A percentile compares a stretch with the other conserved stretches of the same genome.
Evolutionary conservation across 2,888 invertebrate genomes (phyloP).

Genomic region (Eristalis pertinax): DNA sequence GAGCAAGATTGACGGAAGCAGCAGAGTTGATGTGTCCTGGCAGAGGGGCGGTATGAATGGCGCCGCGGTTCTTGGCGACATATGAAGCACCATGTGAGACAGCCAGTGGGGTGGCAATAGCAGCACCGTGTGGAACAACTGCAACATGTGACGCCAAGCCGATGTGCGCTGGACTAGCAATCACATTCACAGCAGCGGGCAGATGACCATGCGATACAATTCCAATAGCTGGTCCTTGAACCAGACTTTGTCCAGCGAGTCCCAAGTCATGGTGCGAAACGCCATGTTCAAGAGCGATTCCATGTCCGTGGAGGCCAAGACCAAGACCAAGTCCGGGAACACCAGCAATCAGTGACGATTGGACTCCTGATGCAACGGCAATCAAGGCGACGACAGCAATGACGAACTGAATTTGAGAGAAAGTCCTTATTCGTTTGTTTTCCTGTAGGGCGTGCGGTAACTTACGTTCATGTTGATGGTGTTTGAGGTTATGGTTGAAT

Average conservation of each 20-base stretch:
- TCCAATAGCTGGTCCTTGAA: slow-evolving; percentile 62
- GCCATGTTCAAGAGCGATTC: not conserved
- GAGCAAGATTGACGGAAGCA: slow-evolving; percentile 80
- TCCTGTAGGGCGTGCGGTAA: not conserved
- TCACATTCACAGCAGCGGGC: slow-evolving; percentile 41
- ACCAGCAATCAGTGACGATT: slow-evolving; percentile 76
- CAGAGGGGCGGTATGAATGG: slow-evolving; percentile 82
- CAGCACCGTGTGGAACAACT: slow-evolving; percentile 12
- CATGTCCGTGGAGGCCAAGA: slow-evolving; percentile 2
- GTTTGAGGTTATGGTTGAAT: slow-evolving; percentile 73
- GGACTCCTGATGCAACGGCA: slow-evolving; percentile 78
- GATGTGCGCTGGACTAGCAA: slow-evolving; percentile 35
- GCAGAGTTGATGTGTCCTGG: slow-evolving; percentile 79
- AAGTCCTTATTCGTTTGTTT: not conserved
- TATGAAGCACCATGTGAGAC: slow-evolving; percentile 68
- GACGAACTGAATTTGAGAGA: slow-evolving; percentile 75
- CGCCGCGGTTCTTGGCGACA: slow-evolving; percentile 81
- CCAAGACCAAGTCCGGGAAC: not conserved
- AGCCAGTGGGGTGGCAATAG: not conserved
- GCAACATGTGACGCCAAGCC: not conserved
- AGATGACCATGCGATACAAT: not conserved
- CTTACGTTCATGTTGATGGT: slow-evolving; percentile 68
- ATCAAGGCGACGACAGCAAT: slow-evolving; percentile 78
- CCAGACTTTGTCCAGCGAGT: slow-evolving; percentile 40
- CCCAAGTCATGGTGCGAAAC: not conserved